phyloP scores from a whole-genome alignment of 2,888 invertebrate species.

The Alviniconcha strummeri region DNA sequence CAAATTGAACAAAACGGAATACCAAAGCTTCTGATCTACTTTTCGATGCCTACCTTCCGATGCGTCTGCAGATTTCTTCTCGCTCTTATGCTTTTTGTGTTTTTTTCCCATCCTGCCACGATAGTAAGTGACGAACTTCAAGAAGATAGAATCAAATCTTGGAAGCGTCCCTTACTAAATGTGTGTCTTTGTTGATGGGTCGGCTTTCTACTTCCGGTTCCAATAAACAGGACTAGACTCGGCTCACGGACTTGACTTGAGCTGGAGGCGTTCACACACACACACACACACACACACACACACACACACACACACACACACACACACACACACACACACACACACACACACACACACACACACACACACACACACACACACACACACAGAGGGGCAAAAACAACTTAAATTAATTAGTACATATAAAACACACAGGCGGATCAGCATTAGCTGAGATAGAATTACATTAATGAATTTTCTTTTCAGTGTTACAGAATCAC shows the following conservation, averaged over 20 bases:
- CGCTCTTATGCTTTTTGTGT: slow-evolving; percentile 43
- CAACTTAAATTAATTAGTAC: background rate
- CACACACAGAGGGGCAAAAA: slow-evolving; percentile 3
- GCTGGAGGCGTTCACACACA: background rate
- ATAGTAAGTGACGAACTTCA: background rate
- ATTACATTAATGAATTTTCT: too few species aligned
- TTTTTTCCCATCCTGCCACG: slow-evolving; percentile 39
- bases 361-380: slow-evolving; percentile 15
- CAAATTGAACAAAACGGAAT: too few species aligned
- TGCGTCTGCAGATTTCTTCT: slow-evolving; percentile 37
- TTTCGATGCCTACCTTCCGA: slow-evolving; percentile 39
- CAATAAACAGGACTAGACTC: background rate
- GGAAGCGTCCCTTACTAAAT: background rate
- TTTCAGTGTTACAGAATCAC: too few species aligned
- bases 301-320: slow-evolving; percentile 11
- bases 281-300: slow-evolving; percentile 6
- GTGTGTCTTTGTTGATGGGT: background rate
- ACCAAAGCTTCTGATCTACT: too few species aligned
- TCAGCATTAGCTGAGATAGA: too few species aligned
- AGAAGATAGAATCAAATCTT: too few species aligned
- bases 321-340: slow-evolving; percentile 15
- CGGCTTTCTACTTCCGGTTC: slow-evolving; percentile 15
- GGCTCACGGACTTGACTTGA: background rate
- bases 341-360: slow-evolving; percentile 13
- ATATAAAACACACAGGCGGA: too few species aligned